phyloP scores from a whole-genome alignment of 2,797 vertebrate species.

The Phrynocephalus forsythii region DNA sequence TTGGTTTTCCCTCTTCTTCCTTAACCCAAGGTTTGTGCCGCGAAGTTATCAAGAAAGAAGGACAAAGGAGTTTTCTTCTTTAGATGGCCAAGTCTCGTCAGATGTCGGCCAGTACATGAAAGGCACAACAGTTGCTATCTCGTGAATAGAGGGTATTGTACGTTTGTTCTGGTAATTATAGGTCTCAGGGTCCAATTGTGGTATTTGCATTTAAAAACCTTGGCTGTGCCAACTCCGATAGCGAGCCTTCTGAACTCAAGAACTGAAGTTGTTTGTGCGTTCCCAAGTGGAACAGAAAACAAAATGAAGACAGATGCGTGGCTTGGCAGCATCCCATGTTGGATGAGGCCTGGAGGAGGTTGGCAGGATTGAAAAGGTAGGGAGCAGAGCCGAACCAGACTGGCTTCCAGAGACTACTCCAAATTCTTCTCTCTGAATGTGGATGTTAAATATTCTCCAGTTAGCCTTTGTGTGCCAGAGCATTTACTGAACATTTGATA shows the following conservation, averaged over 20 bases:
- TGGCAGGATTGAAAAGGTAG: slow-evolving; percentile 29
- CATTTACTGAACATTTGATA: slow-evolving; percentile 19
- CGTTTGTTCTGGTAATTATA: background rate
- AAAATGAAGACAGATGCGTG: slow-evolving; percentile 28
- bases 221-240: background rate
- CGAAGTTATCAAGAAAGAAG: background rate
- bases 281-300: background rate
- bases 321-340: slow-evolving; percentile 7
- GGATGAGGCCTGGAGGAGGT: background rate
- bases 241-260: slow-evolving; percentile 2
- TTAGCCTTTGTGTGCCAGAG: background rate
- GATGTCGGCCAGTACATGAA: background rate
- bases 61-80: background rate
- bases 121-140: background rate
- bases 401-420: slow-evolving; percentile 18
- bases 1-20: too few relatives aligned
- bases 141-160: background rate
- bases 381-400: background rate
- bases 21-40: background rate
- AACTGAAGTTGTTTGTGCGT: background rate
- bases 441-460: background rate
- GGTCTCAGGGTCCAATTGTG: background rate
- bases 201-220: background rate
- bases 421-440: slow-evolving; percentile 10
- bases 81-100: background rate